Conservation (phyloP, 2,888 invertebrate genomes). For the Vandiemenella viatica region DNA sequence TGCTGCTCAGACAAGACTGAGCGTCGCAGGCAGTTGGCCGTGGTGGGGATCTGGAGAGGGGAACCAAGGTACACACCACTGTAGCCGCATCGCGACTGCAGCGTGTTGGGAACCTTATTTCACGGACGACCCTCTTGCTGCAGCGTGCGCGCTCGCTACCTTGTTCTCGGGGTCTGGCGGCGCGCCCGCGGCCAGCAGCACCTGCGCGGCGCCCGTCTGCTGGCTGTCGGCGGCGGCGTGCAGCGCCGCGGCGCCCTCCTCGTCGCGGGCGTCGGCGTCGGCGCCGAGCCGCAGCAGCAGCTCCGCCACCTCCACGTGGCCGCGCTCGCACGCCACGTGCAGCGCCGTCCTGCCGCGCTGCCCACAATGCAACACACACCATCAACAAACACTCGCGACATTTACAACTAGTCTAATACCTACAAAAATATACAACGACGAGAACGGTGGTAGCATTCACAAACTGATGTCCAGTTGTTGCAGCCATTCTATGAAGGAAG, state of each 20-base stretch:
- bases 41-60: too few species aligned
- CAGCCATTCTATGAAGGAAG: too few species aligned
- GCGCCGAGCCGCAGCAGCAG: slow-evolving; percentile 43
- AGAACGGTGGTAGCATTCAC: too few species aligned
- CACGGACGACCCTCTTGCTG: too few species aligned
- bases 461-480: too few species aligned
- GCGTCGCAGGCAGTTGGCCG: too few species aligned
- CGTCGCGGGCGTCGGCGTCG: slow-evolving; percentile 51
- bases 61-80: too few species aligned
- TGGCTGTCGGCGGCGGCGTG: slow-evolving; percentile 63
- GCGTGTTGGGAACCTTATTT: too few species aligned
- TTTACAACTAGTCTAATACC: background rate
- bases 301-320: slow-evolving; percentile 44
- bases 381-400: background rate
- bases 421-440: too few species aligned
- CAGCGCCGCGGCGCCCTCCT: slow-evolving; percentile 55
- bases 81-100: too few species aligned
- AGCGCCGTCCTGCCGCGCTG: slow-evolving; percentile 48
- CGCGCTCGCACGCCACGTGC: slow-evolving; percentile 54
- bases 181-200: slow-evolving; percentile 51
- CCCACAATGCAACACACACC: slow-evolving; percentile 4
- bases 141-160: too few species aligned
- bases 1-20: too few species aligned
- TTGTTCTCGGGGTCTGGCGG: slow-evolving; percentile 40
- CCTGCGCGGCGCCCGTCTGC: slow-evolving; percentile 54